Evolutionary conservation across 2,113 vertebrate species (phyloP).

Genomic region (Melanocharis versteri): DNA sequence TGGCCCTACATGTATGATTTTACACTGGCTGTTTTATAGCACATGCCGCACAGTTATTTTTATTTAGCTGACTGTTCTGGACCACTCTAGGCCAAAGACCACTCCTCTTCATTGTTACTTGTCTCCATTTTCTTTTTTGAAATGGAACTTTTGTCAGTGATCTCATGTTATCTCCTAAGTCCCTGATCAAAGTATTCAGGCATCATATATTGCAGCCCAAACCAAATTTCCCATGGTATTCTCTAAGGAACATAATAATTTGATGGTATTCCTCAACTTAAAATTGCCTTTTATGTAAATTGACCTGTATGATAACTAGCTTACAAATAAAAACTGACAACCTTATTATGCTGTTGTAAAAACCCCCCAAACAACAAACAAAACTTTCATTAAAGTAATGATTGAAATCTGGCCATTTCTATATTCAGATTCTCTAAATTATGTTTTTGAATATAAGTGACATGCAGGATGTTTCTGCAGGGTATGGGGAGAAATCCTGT

Average conservation of each 20-base stretch:
- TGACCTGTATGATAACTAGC: not conserved
- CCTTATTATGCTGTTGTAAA: not conserved
- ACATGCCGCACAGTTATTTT: not conserved
- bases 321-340: slow-evolving; percentile 9
- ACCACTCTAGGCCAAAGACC: not conserved
- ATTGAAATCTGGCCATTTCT: not conserved
- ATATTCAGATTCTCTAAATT: not conserved
- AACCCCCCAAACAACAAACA: not conserved
- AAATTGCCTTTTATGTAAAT: slow-evolving; percentile 12
- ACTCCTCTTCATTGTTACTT: not conserved
- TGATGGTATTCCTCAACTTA: not conserved
- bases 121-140: not conserved
- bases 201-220: not conserved
- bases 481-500: not conserved
- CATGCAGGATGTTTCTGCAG: not conserved
- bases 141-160: not conserved
- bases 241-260: not conserved
- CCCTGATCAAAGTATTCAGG: not conserved
- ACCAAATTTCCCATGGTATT: not conserved
- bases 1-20: not conserved
- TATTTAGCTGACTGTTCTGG: not conserved
- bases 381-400: not conserved
- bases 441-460: not conserved
- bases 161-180: not conserved
- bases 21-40: not conserved